Base-by-base conservation (phyloP, 2,888 invertebrate genomes). In the Rhopalosiphum nymphaeae region DNA sequence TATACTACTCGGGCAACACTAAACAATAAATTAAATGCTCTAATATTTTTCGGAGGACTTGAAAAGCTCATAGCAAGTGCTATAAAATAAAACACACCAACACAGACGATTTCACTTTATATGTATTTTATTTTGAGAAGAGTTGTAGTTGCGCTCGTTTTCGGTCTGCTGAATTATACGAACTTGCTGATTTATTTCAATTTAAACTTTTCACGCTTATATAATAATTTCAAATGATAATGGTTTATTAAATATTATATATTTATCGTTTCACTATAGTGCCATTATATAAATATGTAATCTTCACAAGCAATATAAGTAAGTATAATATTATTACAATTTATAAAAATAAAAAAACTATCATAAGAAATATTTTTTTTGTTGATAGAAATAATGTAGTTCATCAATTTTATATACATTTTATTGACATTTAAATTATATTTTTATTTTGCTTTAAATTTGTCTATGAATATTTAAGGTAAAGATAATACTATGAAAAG, bases 171-270 rank as follows among this genome's bases (percentile, higher is more conserved):
- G 53, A 53, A n/a, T 88, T 88, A 88, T 88, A 87, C 36, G 36
- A 87, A 46, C 46, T 88, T 3, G n/a, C 49, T 29, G 53, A 88
- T 88, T 88, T 88, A 53, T 88, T 88, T 88, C 53, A 25, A 88
- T 78, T 36, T 53, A 53, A 44, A 53, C 87, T 88, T 53, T 36
- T 88, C 29, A 36, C n/a, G 21, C n/a, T 25, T 25, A 25, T 11
- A 53, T 25, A 49, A 36, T 49, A 53, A 46, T 53, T 53, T 21
- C 36, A 36, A 78, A 36, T 36, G 9, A 36, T 78, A 78, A 78
- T 36, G 36, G 36, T 78, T 78, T 78, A 78, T 78, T 78, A 78
- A 78, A 78, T 36, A 78, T 36, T 78, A 78, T 57, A 9, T 26
- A 36, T 78, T 36, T 21, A 36, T 78, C 36, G 36, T 78, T 78